A percentile compares a stretch with the other conserved stretches of the same genome.
Evolutionary conservation across 1,140 invertebrate species (phyloP).

Genomic region (Brachionus plicatilis): DNA sequence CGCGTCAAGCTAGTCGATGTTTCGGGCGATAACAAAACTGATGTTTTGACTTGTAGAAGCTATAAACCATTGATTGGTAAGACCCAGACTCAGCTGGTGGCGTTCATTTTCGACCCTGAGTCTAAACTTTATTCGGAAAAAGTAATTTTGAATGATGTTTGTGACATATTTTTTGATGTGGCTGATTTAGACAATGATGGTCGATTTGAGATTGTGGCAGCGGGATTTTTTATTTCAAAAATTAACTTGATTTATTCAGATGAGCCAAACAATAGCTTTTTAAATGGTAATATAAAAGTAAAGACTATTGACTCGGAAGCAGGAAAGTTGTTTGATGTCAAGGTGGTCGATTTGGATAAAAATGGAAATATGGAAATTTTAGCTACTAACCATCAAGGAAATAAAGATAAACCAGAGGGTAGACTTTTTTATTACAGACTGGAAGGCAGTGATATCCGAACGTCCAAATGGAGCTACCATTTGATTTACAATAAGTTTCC

Average conservation of each 20-base stretch:
- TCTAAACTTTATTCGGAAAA: not conserved
- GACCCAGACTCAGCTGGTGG: not conserved
- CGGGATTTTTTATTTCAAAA: constrained; percentile 2
- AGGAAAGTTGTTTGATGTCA: constrained; percentile 25
- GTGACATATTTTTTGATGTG: constrained; percentile 39
- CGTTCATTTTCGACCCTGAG: not conserved
- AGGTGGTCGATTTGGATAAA: constrained; percentile 16
- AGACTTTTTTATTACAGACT: not conserved
- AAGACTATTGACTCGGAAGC: not conserved
- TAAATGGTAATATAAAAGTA: constrained; percentile 36
- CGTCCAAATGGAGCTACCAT: not conserved
- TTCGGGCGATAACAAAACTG: not conserved
- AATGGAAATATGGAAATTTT: constrained; percentile 8
- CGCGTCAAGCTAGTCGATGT: not conserved
- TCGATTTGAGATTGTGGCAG: constrained; percentile 28
- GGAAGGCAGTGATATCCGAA: not conserved
- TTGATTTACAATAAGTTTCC: constrained; percentile 31
- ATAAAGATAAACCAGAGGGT: constrained; percentile 23
- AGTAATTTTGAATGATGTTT: constrained; percentile 31
- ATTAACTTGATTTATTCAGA: constrained; percentile 30
- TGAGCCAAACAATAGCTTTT: constrained; percentile 31
- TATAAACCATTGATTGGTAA: constrained; percentile 25
- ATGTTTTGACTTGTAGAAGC: constrained; percentile 25
- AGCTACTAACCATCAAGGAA: constrained; percentile 31
- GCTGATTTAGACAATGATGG: constrained; percentile 34